Percentiles rank a stretch among this genome's conserved stretches.
These are phyloP conservation scores for Enteromius anoplus DNA, from an alignment of 2,797 vertebrate genomes.

Conservation along the genomic window DNA sequence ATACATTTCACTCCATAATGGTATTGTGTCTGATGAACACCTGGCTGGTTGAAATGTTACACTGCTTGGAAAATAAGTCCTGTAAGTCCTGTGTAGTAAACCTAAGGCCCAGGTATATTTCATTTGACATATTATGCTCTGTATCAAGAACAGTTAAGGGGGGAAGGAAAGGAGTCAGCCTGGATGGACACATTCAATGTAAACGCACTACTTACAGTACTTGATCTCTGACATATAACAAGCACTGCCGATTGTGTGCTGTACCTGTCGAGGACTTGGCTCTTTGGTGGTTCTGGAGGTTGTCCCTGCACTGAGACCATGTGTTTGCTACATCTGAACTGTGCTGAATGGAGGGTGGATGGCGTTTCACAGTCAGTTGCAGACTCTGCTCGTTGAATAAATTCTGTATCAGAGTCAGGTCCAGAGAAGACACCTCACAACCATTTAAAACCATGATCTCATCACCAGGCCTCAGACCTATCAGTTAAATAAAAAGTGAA, in stretches of 20 bases:
- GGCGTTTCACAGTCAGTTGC: constrained; percentile 78
- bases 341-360: constrained; percentile 56
- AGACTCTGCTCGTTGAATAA: constrained; percentile 84
- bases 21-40: background rate
- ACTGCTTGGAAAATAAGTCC: background rate
- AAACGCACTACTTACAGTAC: background rate
- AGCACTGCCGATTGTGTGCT: constrained; percentile 5
- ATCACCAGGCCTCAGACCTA: constrained; percentile 87
- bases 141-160: no score
- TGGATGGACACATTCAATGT: background rate
- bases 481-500: constrained; percentile 41
- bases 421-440: constrained; percentile 81
- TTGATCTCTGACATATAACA: background rate
- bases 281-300: constrained; percentile 80
- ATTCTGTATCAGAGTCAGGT: constrained; percentile 86
- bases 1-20: no score
- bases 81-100: background rate
- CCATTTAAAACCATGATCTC: constrained; percentile 88
- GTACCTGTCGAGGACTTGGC: constrained; percentile 87
- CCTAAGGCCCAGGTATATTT: background rate
- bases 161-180: no score
- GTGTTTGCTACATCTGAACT: constrained; percentile 56
- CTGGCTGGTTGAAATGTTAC: background rate
- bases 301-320: constrained; percentile 79
- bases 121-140: background rate